Base-by-base conservation (phyloP, 2,888 invertebrate species). In the Lypha dubia region DNA sequence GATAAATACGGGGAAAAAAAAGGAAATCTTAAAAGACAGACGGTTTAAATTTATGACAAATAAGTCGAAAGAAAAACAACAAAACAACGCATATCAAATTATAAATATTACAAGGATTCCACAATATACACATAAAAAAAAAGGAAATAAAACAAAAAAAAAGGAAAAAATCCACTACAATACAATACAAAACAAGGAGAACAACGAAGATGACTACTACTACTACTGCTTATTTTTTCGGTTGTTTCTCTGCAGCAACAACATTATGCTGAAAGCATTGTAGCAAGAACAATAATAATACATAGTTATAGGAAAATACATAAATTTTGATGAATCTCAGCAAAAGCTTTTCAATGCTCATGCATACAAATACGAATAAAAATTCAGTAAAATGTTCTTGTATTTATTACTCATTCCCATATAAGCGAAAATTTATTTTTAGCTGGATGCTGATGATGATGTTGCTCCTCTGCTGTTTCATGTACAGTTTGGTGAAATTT, bases 31-130 rank as follows among this genome's bases (percentile, higher is more conserved):
- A 71, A 44, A 35, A 70, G 70, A 75, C 79, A 84, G 79, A 84
- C 80, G 60, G 68, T 81, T 84, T 81, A 51, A 86, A 86, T 86
- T 86, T 86, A 86, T 86, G 86, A 86, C 83, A 86, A 86, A 77
- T 77, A 84, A 71, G 60, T 63, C 22, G 53, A 71, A 22, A 20
- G 17, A 35, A 70, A 70, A 74, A 73, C 44, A 38, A 58, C 65
- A 58, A 53, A 38, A 76, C 24, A 77, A 70, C 58, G 74, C 73
- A 77, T 79, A 81, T 79, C 77, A 84, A 84, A 81, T 84, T 84
- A 84, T 79, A 79, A 79, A 65, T 77, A 74, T 63, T 74, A 38
- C 49, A 84, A 67, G 77, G 68, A 84, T 81, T 81, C 70, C 22
- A 60, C 1, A 9, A 38, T 20, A 15, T 2, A 67, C 38, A 3